Evolutionary conservation across 2,797 vertebrate species (phyloP).

Genomic region (Megaceryle alcyon): DNA sequence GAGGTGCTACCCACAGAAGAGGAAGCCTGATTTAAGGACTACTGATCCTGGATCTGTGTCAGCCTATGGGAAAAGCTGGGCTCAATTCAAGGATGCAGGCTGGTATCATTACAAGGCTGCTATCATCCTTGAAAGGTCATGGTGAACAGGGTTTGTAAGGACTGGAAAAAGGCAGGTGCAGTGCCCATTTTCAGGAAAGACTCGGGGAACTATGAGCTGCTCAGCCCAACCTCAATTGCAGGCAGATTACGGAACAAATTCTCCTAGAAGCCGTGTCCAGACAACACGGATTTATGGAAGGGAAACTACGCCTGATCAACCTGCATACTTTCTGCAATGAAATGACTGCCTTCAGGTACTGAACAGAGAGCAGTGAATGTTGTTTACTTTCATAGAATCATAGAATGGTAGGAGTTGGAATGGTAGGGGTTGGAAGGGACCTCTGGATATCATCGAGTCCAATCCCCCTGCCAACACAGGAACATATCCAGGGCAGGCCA

Average conservation of each 20-base stretch:
- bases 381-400: background rate
- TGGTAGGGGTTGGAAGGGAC: no score
- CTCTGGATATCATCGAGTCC: no score
- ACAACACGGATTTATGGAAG: background rate
- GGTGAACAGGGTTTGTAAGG: background rate
- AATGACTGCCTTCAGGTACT: background rate
- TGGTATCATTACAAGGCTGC: background rate
- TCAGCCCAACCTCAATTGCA: background rate
- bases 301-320: background rate
- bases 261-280: background rate
- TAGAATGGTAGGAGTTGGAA: no score
- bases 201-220: background rate
- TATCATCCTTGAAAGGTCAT: background rate
- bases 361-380: background rate
- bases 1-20: background rate
- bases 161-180: background rate
- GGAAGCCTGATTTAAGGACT: background rate
- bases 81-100: background rate
- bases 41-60: background rate
- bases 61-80: background rate
- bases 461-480: no score
- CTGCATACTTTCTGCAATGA: background rate
- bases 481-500: no score
- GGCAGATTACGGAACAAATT: background rate
- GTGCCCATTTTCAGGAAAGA: background rate